These are phyloP conservation scores for Zosterops hypoxanthus DNA, from an alignment of 2,113 vertebrate genomes.

Conservation along the genomic window DNA sequence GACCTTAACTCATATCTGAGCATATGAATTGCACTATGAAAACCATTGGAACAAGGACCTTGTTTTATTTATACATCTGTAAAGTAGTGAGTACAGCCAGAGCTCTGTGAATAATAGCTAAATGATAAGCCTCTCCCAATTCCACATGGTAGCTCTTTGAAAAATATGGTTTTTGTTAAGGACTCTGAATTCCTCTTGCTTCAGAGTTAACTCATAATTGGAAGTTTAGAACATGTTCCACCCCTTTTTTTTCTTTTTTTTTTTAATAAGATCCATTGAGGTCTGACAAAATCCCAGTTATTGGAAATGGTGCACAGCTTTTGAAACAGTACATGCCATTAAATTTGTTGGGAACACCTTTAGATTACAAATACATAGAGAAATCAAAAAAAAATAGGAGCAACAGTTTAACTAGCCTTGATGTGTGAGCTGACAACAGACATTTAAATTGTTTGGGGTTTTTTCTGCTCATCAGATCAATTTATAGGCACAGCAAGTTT, in stretches of 20 bases:
- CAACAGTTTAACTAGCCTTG: not conserved
- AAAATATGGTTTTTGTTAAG: constrained; percentile 15
- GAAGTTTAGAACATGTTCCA: not conserved
- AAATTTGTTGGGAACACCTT: not conserved
- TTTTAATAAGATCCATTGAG: not conserved
- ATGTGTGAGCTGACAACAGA: not conserved
- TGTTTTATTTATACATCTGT: constrained; percentile 31
- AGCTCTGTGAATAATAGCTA: constrained; percentile 16
- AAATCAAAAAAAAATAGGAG: not conserved
- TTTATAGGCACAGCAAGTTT: not conserved
- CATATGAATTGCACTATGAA: not conserved
- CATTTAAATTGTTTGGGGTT: not conserved
- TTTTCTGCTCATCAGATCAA: constrained; percentile 4
- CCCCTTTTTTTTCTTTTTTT: not conserved
- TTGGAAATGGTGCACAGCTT: not conserved
- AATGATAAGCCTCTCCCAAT: constrained; percentile 42
- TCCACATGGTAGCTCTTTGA: constrained; percentile 21
- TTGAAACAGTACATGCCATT: not conserved
- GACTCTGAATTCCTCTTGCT: not conserved
- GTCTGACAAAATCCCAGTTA: not conserved
- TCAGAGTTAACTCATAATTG: not conserved
- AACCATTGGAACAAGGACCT: not conserved
- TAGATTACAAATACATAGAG: not conserved
- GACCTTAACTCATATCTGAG: not conserved
- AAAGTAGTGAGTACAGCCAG: not conserved